Evolutionary conservation across 2,113 vertebrate genomes (phyloP).

Genomic region (Gopherus evgoodei): DNA sequence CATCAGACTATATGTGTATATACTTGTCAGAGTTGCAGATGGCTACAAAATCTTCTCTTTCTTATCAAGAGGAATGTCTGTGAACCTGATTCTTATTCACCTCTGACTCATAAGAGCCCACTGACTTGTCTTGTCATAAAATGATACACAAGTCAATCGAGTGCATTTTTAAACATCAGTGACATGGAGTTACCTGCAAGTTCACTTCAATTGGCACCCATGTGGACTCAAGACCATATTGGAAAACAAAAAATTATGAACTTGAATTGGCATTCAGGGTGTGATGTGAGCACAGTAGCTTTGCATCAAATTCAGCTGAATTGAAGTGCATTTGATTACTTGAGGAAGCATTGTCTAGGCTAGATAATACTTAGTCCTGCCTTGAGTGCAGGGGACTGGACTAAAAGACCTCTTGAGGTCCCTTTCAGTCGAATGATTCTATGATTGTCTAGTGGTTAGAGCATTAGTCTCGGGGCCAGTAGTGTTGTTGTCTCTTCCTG

Average conservation of each 20-base stretch:
- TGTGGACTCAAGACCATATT: neutral
- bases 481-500: neutral
- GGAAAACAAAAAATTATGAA: neutral
- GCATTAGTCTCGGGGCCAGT: neutral
- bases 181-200: neutral
- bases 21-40: neutral
- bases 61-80: neutral
- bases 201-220: neutral
- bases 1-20: neutral
- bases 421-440: no score
- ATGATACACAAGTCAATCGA: neutral
- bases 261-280: neutral
- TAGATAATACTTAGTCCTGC: no score
- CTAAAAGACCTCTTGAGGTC: no score
- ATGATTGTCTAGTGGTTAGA: fast-evolving
- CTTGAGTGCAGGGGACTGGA: no score
- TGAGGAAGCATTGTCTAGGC: no score
- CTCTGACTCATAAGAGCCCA: neutral
- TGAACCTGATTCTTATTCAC: fast-evolving
- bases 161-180: neutral
- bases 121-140: neutral
- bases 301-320: neutral
- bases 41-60: neutral
- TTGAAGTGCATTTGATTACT: neutral
- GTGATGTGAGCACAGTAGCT: fast-evolving